These are phyloP conservation scores for Synergus laeviventris DNA, from an alignment of 2,888 invertebrate species.

Conservation along the genomic window DNA sequence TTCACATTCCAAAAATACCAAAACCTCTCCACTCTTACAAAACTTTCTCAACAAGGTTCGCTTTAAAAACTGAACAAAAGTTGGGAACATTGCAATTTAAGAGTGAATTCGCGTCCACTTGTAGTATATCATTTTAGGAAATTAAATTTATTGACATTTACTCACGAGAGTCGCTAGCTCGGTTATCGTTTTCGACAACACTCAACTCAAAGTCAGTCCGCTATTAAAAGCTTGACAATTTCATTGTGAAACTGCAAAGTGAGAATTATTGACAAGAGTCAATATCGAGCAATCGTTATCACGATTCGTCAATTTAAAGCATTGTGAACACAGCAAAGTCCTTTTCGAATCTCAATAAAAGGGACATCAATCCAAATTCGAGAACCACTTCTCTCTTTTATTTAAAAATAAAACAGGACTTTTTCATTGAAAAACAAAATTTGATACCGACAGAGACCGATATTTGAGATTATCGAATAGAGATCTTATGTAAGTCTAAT, in stretches of 20 bases:
- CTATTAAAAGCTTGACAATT: slow-evolving; percentile 25
- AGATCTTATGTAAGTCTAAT: too few species aligned
- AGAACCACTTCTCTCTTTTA: neutral
- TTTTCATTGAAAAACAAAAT: too few species aligned
- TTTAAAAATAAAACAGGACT: too few species aligned
- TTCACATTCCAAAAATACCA: neutral
- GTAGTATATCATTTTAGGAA: neutral
- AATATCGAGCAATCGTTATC: slow-evolving; percentile 31
- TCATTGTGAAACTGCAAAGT: slow-evolving; percentile 6
- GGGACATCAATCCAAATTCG: neutral
- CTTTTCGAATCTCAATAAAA: slow-evolving; percentile 18
- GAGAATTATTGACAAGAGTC: slow-evolving; percentile 35
- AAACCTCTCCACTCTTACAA: slow-evolving; percentile 19
- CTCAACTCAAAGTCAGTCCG: neutral
- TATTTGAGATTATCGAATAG: too few species aligned
- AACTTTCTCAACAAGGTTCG: slow-evolving; percentile 9
- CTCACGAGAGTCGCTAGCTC: neutral
- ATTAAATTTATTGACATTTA: slow-evolving; percentile 27
- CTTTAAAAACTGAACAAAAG: neutral
- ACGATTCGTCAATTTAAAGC: slow-evolving; percentile 31
- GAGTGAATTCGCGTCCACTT: neutral
- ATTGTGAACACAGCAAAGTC: neutral
- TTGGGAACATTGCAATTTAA: neutral
- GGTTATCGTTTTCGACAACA: neutral
- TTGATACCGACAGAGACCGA: too few species aligned